Conservation (phyloP, 2,888 invertebrate genomes). For the Mycalesis mineus region DNA sequence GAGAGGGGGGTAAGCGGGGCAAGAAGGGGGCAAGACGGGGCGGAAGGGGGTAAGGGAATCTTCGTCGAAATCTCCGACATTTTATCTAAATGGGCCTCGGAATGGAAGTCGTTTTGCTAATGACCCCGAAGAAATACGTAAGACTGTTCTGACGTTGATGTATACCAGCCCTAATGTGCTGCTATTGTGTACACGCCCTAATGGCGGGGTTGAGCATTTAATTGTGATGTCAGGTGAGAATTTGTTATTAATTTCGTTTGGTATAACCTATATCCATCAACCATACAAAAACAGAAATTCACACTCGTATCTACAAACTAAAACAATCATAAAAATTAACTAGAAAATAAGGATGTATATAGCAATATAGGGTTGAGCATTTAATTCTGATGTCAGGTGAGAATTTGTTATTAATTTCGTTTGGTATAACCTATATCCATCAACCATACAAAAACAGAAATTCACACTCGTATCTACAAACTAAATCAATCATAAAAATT, state of each 20-base stretch:
- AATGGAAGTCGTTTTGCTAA: slow-evolving; percentile 74
- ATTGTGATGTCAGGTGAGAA: slow-evolving; percentile 24
- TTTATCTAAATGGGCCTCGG: slow-evolving; percentile 77
- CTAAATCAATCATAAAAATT: too few species aligned
- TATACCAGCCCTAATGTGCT: slow-evolving; percentile 26
- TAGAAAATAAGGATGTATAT: too few species aligned
- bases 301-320: too few species aligned
- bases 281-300: neutral
- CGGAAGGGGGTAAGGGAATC: slow-evolving; percentile 44
- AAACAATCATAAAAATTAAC: too few species aligned
- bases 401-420: slow-evolving; percentile 15
- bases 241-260: slow-evolving; percentile 13
- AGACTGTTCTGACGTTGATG: slow-evolving; percentile 59
- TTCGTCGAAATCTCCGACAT: slow-evolving; percentile 77
- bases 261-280: neutral
- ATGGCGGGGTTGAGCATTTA: slow-evolving; percentile 14
- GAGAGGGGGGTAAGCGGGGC: slow-evolving; percentile 11
- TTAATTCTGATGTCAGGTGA: slow-evolving; percentile 25
- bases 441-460: neutral
- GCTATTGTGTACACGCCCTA: slow-evolving; percentile 25
- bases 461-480: too few species aligned
- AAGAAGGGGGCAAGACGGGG: slow-evolving; percentile 8
- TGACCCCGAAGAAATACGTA: slow-evolving; percentile 74
- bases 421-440: neutral
- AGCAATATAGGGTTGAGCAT: slow-evolving; percentile 7